Evolutionary conservation across 2,797 vertebrate genomes (phyloP).

Genomic region (Acridotheres tristis): DNA sequence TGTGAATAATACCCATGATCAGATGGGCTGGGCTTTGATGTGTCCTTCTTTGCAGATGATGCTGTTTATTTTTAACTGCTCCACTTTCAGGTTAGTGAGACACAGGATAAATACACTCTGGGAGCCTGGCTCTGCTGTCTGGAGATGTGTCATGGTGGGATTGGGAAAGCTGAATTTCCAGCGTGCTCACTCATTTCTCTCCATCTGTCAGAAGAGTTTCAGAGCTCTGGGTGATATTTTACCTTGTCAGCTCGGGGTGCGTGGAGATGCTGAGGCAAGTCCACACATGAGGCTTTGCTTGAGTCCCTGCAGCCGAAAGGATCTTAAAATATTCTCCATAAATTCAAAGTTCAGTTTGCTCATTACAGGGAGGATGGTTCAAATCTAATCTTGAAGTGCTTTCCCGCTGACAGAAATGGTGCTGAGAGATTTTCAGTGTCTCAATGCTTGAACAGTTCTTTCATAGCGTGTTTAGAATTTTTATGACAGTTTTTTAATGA

Average conservation of each 20-base stretch:
- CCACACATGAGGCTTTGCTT: background rate
- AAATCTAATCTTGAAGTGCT: background rate
- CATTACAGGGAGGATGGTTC: background rate
- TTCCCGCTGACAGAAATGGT: background rate
- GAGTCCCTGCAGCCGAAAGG: background rate
- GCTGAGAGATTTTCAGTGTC: constrained; percentile 31
- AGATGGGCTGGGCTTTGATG: constrained; percentile 4
- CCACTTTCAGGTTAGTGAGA: background rate
- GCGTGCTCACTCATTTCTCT: background rate
- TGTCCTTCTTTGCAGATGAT: background rate
- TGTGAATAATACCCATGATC: background rate
- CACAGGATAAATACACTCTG: background rate
- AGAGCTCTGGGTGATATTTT: constrained; percentile 26
- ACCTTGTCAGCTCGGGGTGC: background rate
- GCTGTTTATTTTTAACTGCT: constrained; percentile 28
- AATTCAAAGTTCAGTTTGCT: constrained; percentile 10
- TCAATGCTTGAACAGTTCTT: background rate
- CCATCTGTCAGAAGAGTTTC: constrained; percentile 8
- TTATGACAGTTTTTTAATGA: background rate
- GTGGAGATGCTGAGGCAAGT: constrained; percentile 6
- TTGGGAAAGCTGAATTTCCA: background rate
- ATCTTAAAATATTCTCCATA: background rate
- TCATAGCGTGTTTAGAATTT: background rate
- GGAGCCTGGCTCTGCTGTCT: background rate
- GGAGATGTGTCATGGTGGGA: fast-evolving